Percentiles rank a stretch among this genome's conserved stretches.
phyloP scores from a whole-genome alignment of 2,797 vertebrate genomes.

The Danio albolineatus region DNA sequence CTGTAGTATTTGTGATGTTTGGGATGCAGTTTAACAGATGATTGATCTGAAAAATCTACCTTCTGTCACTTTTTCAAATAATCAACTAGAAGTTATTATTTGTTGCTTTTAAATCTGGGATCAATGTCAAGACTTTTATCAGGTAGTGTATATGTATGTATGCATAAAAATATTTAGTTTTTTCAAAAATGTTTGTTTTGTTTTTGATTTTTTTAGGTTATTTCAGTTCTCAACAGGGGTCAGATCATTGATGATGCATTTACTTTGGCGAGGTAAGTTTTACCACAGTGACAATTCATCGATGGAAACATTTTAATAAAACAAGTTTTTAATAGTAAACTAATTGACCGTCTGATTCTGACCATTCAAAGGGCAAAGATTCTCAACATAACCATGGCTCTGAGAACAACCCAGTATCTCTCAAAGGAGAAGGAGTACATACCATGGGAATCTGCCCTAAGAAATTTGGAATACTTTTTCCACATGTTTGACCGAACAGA shows the following conservation, averaged over 20 bases:
- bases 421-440: constrained; percentile 79
- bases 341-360: not conserved
- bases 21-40: too few relatives aligned
- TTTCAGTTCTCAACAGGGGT: constrained; percentile 89
- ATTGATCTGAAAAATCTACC: too few relatives aligned
- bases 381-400: constrained; percentile 77
- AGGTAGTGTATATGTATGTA: too few relatives aligned
- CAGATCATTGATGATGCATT: constrained; percentile 92
- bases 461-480: constrained; percentile 82
- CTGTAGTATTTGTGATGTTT: too few relatives aligned
- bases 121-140: too few relatives aligned
- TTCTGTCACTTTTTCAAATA: too few relatives aligned
- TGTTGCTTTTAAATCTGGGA: too few relatives aligned
- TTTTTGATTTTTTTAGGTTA: constrained; percentile 16
- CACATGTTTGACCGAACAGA: constrained; percentile 91
- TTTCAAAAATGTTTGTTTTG: too few relatives aligned
- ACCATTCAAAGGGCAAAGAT: constrained; percentile 77
- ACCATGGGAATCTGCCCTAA: constrained; percentile 86
- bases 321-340: not conserved
- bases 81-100: too few relatives aligned
- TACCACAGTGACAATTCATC: not conserved
- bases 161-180: too few relatives aligned
- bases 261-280: constrained; percentile 87
- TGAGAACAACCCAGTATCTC: constrained; percentile 87
- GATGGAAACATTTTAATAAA: not conserved